phyloP scores from a whole-genome alignment of 2,797 vertebrate species.

The Silurus aristotelis region DNA sequence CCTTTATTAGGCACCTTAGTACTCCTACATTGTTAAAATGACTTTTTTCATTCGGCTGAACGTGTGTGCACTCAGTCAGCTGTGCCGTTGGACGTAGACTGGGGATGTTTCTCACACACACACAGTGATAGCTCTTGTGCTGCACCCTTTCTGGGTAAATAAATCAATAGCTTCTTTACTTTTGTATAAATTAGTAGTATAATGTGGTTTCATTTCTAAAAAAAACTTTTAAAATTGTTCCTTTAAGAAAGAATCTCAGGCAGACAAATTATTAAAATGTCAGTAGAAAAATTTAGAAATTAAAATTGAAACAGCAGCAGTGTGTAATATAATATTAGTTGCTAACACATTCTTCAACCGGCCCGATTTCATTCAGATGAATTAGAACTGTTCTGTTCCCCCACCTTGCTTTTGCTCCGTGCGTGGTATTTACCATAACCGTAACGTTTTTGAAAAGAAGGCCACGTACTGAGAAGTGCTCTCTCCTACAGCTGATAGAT shows the following conservation, averaged over 20 bases:
- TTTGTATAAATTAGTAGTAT: too few species aligned
- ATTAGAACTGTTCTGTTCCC: background rate
- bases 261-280: slow-evolving; percentile 7
- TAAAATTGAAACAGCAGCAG: background rate
- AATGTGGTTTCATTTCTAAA: background rate
- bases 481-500: slow-evolving; percentile 50
- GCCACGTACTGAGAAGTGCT: slow-evolving; percentile 52
- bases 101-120: too few species aligned
- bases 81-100: background rate
- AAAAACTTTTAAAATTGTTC: background rate
- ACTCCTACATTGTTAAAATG: background rate
- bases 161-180: background rate
- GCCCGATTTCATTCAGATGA: background rate
- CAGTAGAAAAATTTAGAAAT: slow-evolving; percentile 28
- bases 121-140: background rate
- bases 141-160: background rate
- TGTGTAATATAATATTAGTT: background rate
- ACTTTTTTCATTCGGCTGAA: background rate
- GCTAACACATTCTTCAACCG: background rate
- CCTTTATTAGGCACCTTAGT: background rate
- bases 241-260: background rate
- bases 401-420: background rate
- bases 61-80: too few species aligned
- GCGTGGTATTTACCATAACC: slow-evolving; percentile 38
- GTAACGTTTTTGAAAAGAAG: slow-evolving; percentile 55